These are phyloP conservation scores for Rotaria macrura DNA, from an alignment of 2,888 invertebrate genomes.

Conservation along the genomic window DNA sequence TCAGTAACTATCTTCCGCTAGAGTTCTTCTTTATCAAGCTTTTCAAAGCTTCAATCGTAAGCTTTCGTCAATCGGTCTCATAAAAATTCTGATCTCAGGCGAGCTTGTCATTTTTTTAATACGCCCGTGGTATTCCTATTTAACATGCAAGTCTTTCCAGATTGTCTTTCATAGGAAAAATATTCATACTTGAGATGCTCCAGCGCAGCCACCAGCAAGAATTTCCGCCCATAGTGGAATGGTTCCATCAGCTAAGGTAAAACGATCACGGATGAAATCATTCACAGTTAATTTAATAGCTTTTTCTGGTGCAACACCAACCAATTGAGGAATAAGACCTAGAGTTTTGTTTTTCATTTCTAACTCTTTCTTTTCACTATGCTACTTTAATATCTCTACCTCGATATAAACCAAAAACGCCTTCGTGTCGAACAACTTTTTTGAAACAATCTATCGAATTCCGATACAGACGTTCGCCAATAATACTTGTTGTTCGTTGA, in stretches of 20 bases:
- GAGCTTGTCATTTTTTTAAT: too few species aligned
- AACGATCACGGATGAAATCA: slow-evolving; percentile 85
- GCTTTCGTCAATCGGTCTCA: too few species aligned
- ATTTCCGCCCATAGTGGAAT: slow-evolving; percentile 72
- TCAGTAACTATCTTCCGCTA: too few species aligned
- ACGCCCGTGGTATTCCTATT: too few species aligned
- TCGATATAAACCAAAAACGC: slow-evolving; percentile 75
- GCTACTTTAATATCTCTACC: background rate
- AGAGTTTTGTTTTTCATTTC: background rate
- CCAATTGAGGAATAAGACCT: slow-evolving; percentile 74
- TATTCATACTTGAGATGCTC: slow-evolving; percentile 48
- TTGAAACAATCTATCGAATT: slow-evolving; percentile 87
- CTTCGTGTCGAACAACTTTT: slow-evolving; percentile 62
- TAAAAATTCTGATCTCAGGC: too few species aligned
- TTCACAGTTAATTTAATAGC: slow-evolving; percentile 93
- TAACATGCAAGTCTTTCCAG: too few species aligned
- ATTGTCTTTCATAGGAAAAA: background rate
- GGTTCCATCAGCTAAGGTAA: slow-evolving; percentile 63
- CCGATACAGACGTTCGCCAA: slow-evolving; percentile 86
- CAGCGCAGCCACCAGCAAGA: slow-evolving; percentile 72
- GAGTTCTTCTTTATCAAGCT: too few species aligned
- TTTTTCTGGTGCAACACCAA: slow-evolving; percentile 97
- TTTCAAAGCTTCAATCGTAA: too few species aligned
- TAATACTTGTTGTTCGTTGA: slow-evolving; percentile 83
- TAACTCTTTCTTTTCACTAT: background rate